Base-by-base conservation (phyloP, 2,888 invertebrate genomes). In the Autographa gamma region DNA sequence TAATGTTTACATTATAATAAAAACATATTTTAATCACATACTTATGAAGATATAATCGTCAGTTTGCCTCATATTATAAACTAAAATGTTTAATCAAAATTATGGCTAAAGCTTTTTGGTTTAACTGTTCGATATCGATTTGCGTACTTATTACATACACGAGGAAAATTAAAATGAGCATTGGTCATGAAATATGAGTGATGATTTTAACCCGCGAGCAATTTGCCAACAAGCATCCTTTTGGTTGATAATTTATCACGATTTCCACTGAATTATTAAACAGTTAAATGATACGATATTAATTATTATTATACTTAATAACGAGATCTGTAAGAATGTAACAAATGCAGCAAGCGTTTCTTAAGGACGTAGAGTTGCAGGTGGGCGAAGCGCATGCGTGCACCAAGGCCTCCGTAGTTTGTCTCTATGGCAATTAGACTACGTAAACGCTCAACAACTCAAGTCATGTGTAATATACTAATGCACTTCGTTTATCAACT, bases 311-410 rank as follows among this genome's bases (percentile, higher is more conserved):
- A 81, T 66, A 75, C 79, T 25, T 32, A 59, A 82, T 79, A 78
- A 76, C 71, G 73, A 79, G 71, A 77, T 82, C 81, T 83, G 86
- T 88, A 89, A 88, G 88, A 84, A 86, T 80, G 88, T 88, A 89
- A 86, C 71, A 78, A 88, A 85, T 87, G 88, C 88, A 89, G 62
- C 71, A 76, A 87, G 86, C 86, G 86, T 89, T 89, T 84, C 86
- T 84, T 76, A 88, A 86, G 86, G 86, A 75, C 86, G 48, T 48
- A 76, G 80, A 62, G 72, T 69, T 73, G 80, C 85, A 88, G 86
- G 88, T 87, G 86, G 87, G 86, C 84, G 86, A 80, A 71, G 61
- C 74, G 74, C 74, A 77, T 76, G 81, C 77, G 75, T 81, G 73
- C 60, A 82, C 66, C 88, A 88, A 88, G 88, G 87, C 76, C 80